Conservation (phyloP, 2,113 vertebrate genomes). For the Calonectris borealis region DNA sequence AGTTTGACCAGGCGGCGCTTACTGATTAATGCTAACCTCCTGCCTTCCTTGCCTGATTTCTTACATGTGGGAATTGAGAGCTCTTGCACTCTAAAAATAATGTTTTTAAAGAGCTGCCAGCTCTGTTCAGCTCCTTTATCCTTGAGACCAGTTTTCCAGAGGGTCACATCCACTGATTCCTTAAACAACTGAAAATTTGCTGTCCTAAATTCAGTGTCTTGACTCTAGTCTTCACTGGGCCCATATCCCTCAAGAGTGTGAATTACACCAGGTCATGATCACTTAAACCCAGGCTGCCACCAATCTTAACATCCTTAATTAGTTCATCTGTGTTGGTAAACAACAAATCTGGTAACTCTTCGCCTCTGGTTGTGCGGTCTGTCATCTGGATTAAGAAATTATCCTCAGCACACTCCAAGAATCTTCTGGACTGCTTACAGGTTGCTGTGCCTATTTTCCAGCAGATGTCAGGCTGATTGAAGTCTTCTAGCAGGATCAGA, state of each 20-base stretch:
- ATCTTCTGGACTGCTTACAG: neutral
- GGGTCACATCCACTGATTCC: neutral
- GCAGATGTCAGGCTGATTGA: too few relatives aligned
- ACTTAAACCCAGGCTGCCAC: neutral
- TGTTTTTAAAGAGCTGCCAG: neutral
- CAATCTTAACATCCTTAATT: neutral
- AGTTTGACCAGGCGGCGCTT: neutral
- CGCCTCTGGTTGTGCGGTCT: fast-evolving
- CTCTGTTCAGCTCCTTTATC: neutral
- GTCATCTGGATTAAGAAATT: neutral
- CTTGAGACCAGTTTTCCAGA: neutral
- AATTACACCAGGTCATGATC: neutral
- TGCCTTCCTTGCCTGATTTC: neutral
- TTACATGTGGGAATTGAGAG: neutral
- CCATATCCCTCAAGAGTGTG: neutral
- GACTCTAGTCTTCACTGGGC: neutral
- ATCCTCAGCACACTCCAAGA: neutral
- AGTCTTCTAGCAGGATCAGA: neutral
- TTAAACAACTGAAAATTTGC: neutral
- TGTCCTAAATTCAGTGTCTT: neutral
- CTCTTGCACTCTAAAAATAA: neutral
- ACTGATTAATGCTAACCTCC: neutral
- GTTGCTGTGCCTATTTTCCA: neutral
- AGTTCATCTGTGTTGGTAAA: neutral
- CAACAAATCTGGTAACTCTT: neutral